A percentile compares a stretch with the other conserved stretches of the same genome.
phyloP scores from a whole-genome alignment of 2,888 invertebrate genomes.

The Carterocephalus palaemon region DNA sequence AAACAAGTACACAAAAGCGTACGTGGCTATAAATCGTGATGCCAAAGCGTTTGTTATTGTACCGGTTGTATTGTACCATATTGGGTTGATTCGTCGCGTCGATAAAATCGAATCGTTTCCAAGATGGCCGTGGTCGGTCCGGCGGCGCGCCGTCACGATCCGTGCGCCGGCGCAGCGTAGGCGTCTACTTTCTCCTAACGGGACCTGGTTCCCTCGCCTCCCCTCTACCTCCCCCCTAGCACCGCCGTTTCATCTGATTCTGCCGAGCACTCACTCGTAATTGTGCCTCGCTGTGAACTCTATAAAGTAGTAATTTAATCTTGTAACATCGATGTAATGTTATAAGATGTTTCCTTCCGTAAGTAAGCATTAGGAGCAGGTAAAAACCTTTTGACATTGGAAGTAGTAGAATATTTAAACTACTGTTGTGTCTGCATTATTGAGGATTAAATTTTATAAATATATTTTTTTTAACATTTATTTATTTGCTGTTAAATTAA shows the following conservation, averaged over 20 bases:
- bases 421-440: too few species aligned
- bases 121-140: constrained; percentile 51
- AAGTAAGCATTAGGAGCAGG: too few species aligned
- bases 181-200: constrained; percentile 78
- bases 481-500: too few species aligned
- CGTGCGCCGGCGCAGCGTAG: constrained; percentile 55
- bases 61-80: constrained; percentile 39
- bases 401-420: too few species aligned
- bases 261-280: constrained; percentile 36
- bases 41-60: constrained; percentile 33
- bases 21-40: constrained; percentile 13
- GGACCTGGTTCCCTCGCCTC: constrained; percentile 52
- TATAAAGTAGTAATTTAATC: too few species aligned
- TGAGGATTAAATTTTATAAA: too few species aligned
- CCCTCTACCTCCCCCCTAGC: constrained; percentile 32
- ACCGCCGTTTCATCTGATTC: constrained; percentile 45
- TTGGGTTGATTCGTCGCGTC: constrained; percentile 37
- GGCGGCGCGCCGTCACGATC: constrained; percentile 50
- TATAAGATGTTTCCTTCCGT: too few species aligned
- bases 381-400: too few species aligned
- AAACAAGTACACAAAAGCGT: too few species aligned
- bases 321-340: too few species aligned
- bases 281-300: constrained; percentile 49
- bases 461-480: too few species aligned
- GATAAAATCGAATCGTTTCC: constrained; percentile 58